Base-by-base conservation (phyloP, 2,888 invertebrate genomes). In the Pristionchus japonicus region DNA sequence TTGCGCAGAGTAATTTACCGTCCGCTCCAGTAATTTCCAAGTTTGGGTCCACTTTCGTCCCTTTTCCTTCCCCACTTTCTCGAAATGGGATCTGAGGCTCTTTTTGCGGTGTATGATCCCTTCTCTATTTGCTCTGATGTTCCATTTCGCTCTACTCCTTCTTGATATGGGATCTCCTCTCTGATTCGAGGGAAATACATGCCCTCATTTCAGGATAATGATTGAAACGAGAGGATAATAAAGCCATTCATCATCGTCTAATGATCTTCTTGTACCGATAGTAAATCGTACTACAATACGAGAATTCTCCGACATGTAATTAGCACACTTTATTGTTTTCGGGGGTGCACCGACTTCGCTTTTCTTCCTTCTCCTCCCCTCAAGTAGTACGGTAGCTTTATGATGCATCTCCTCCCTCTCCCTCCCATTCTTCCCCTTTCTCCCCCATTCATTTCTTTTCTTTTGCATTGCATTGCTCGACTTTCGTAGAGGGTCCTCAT, bases 241-340 rank as follows among this genome's bases (percentile, higher is more conserved):
- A 34, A 70, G 37, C 20, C 37, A 70, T 37, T 37, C 15, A 37
- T 34, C 17, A 70, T 37, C 70, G 15, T 70, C 70, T 70, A 31
- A 70, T 70, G 37, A 70, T 70, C 37, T 9, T 37, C 64, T 64
- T 31, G 64, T 7, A 9, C 37, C 15, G 17, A 67, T 67, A 31
- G 31, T 70, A 70, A 70, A 70, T 70, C 23, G 70, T 37, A 9
- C 47, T 80, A 47, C 80, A 80, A 47, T n/a, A 49, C 31, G 80
- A n/a, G n/a, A 47, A 31, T 80, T 17, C 27, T 27, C 80, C 49
- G 40, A 57, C 57, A 49, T n/a, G 23, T 37, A 31, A 49, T 57
- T 83, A 49, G 49, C 83, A 57, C 83, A 49, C 83, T 83, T 57
- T 83, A 49, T 83, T 57, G 52, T 57, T 83, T 57, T 57, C 52